phyloP scores from a whole-genome alignment of 2,888 invertebrate species.

The Campopleginae sp. region DNA sequence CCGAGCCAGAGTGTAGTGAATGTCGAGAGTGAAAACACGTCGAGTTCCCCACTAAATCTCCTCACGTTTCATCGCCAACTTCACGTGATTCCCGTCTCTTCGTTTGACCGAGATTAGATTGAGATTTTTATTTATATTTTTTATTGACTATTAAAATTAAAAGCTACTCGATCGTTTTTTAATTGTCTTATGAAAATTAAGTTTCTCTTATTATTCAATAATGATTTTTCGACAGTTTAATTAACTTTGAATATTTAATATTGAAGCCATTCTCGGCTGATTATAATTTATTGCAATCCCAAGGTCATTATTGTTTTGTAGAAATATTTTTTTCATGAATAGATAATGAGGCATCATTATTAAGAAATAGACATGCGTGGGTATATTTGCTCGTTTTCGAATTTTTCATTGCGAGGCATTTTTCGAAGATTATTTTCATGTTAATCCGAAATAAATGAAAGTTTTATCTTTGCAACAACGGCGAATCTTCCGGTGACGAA shows the following conservation, averaged over 20 bases:
- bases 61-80: constrained; percentile 76
- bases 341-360: neutral
- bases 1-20: constrained; percentile 75
- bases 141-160: neutral
- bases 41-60: constrained; percentile 67
- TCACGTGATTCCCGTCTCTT: constrained; percentile 71
- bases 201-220: neutral
- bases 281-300: neutral
- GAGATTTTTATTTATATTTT: constrained; percentile 17
- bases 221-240: neutral
- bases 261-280: neutral
- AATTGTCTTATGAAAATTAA: neutral
- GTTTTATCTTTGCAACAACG: neutral
- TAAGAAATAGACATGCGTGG: neutral
- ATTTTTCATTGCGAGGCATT: constrained; percentile 1
- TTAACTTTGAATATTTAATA: neutral
- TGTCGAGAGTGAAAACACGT: constrained; percentile 81
- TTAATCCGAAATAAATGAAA: constrained; percentile 22
- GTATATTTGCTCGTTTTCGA: neutral
- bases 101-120: constrained; percentile 31
- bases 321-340: neutral
- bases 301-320: neutral
- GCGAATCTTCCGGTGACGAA: neutral
- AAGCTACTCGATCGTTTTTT: neutral
- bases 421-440: neutral